Percentiles rank a stretch among this genome's conserved stretches.
Conservation (phyloP, 2,113 vertebrate genomes). For the Stegostoma tigrinum region DNA sequence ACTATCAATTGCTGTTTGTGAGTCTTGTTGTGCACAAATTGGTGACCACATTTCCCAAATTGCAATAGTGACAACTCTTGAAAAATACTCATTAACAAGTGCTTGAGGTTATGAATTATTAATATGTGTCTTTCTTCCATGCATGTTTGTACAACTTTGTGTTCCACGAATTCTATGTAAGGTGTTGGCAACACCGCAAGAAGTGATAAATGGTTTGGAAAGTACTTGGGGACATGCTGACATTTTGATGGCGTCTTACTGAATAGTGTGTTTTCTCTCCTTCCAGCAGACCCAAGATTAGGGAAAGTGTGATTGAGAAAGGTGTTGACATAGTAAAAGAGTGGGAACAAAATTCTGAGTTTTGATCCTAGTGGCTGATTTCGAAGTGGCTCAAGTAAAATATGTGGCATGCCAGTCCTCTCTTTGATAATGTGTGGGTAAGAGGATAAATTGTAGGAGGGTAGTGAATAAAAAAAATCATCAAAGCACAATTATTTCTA, state of each 20-base stretch:
- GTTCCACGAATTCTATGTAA: background rate
- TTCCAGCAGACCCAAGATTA: background rate
- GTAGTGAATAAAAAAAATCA: background rate
- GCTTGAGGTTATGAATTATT: background rate
- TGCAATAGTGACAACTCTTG: no score
- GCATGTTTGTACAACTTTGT: background rate
- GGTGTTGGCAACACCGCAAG: background rate
- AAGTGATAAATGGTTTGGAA: background rate
- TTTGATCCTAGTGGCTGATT: background rate
- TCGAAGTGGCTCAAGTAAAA: background rate
- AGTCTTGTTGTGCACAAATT: background rate
- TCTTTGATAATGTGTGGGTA: background rate
- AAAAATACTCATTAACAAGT: no score
- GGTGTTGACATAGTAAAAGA: background rate
- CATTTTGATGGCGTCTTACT: background rate
- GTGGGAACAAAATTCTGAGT: background rate
- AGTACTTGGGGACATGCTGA: background rate
- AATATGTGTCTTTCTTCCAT: background rate
- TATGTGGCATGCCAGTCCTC: background rate
- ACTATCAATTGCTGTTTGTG: background rate
- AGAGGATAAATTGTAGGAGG: background rate
- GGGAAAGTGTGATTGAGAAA: background rate
- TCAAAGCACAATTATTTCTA: background rate
- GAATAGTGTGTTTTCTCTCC: background rate
- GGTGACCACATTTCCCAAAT: no score